Percentiles rank a stretch among this genome's conserved stretches.
Conservation (phyloP, 2,888 invertebrate species). For the Geophilus truncorum region DNA sequence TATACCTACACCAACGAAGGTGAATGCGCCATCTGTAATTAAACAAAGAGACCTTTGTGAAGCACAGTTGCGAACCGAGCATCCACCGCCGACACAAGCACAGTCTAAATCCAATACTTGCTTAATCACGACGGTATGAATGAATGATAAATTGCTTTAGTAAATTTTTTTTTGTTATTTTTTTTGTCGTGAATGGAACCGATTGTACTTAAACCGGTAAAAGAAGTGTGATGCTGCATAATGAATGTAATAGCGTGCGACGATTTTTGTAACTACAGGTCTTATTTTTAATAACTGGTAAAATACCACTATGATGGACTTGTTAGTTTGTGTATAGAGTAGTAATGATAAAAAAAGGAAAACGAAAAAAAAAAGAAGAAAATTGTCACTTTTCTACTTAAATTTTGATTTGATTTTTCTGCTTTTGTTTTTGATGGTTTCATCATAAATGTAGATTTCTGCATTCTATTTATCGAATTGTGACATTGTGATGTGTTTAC, state of each 20-base stretch:
- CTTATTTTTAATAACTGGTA: not conserved
- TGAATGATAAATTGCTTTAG: too few species aligned
- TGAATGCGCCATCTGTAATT: not conserved
- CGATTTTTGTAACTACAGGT: not conserved
- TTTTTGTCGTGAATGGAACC: not conserved
- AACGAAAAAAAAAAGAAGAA: not conserved
- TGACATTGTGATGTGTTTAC: not conserved
- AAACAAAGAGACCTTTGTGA: slow-evolving; percentile 29
- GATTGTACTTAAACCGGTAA: not conserved
- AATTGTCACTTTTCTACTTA: not conserved
- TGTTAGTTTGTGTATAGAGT: not conserved
- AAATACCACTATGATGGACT: not conserved
- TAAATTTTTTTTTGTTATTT: not conserved
- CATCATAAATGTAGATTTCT: not conserved
- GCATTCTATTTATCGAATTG: not conserved
- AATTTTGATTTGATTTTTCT: not conserved
- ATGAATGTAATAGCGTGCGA: not conserved
- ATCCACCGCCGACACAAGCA: not conserved
- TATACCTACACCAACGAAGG: slow-evolving; percentile 35
- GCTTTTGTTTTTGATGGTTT: not conserved
- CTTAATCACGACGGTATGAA: slow-evolving; percentile 20
- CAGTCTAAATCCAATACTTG: slow-evolving; percentile 27
- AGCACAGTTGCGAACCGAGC: not conserved
- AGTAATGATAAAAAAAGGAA: not conserved
- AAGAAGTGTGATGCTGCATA: too few species aligned